Base-by-base conservation (phyloP, 1,140 invertebrate species). In the Lycorma delicatula region DNA sequence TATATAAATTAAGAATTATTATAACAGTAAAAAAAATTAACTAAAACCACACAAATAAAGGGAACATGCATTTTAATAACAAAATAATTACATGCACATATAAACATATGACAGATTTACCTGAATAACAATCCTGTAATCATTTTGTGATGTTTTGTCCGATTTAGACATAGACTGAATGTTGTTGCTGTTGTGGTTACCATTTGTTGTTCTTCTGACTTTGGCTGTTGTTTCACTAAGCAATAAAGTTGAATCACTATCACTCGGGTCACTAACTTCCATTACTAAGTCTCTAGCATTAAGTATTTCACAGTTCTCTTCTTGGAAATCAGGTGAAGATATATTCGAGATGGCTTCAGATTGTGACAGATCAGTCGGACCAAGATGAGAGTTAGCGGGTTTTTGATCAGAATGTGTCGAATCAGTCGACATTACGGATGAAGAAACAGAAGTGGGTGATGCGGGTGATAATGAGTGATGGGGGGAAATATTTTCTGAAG, bases 291-390 rank as follows among this genome's bases (percentile, higher is more conserved):
- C 84, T 60, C 83, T 77, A 12, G 83, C 79, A 58, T 82, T 82
- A 11, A 81, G 70, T 57, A 81, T 79, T 60, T 80, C 81, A 60
- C 83, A 77, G 6, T 77, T 78, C 59, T 81, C 83, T 68, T 91
- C 88, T 73, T 88, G 86, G 72, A 88, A 90, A 72, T 90, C 87
- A 28, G 87, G 87, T 75, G 86, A 89, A 61, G 85, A 88, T 72
- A 91, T 89, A 74, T 90, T 90, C 59, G 87, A 89, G 64, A 90
- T 83, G 9, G 86, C 88, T 74, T 89, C 85, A 27, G 85, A 86
- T 22, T 67, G 64, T n/a, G 60, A 64, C 9, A 68, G 58, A 47
- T 68, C 65, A n/a, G 60, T 54, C 2, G 46, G 16, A 3, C 53
- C 9, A 16, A 38, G 58, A 49, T 61, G 53, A 55, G 52, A 55